A percentile compares a stretch with the other conserved stretches of the same genome.
phyloP scores from a whole-genome alignment of 1,140 invertebrate species.

The Thrips palmi region DNA sequence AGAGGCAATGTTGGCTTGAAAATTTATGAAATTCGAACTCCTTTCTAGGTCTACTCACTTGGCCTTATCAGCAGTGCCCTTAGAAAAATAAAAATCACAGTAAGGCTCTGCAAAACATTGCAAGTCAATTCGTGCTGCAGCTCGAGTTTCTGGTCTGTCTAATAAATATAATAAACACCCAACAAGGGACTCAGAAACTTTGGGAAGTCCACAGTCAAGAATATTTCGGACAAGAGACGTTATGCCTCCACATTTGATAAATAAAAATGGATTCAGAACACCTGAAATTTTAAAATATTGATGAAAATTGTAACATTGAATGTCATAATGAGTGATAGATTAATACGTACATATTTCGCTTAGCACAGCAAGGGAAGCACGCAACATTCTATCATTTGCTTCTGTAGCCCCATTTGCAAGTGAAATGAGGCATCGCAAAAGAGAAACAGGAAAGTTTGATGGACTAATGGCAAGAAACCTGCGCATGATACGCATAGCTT shows the following conservation, averaged over 20 bases:
- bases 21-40: background rate
- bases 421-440: conserved; percentile 56
- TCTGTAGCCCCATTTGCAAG: conserved; percentile 58
- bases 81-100: conserved; percentile 64
- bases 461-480: conserved; percentile 47
- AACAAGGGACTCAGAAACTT: conserved; percentile 54
- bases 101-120: conserved; percentile 74
- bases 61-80: no score
- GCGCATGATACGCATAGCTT: conserved; percentile 67
- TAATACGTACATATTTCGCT: conserved; percentile 51
- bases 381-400: conserved; percentile 58
- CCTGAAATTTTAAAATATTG: conserved; percentile 28
- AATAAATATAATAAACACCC: conserved; percentile 71
- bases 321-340: conserved; percentile 3
- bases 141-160: conserved; percentile 67
- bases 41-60: no score
- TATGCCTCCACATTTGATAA: conserved; percentile 68
- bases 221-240: conserved; percentile 62
- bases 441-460: conserved; percentile 37
- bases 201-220: conserved; percentile 37
- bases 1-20: background rate
- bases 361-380: conserved; percentile 65
- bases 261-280: conserved; percentile 58
- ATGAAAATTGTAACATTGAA: conserved; percentile 7
- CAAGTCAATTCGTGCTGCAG: conserved; percentile 52